phyloP scores from a whole-genome alignment of 2,888 invertebrate species.

The Ernsta delagoae region DNA sequence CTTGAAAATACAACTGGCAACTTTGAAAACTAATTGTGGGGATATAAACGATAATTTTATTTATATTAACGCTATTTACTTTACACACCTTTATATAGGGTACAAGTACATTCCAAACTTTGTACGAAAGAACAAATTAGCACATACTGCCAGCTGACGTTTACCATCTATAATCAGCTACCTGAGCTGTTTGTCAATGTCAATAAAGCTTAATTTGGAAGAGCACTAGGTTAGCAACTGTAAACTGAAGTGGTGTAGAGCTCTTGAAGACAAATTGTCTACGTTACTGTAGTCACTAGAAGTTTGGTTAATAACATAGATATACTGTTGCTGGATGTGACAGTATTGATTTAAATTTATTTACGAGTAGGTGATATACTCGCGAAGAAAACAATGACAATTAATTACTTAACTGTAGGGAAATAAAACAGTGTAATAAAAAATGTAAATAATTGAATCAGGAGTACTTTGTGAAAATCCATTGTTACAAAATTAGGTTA shows the following conservation, averaged over 20 bases:
- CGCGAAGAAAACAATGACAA: too few relatives aligned
- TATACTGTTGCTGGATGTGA: neutral
- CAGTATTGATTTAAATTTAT: neutral
- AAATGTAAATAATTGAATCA: too few relatives aligned
- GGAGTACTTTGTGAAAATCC: too few relatives aligned
- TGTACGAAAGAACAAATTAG: constrained; percentile 20
- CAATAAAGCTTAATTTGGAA: constrained; percentile 26
- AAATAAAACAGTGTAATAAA: too few relatives aligned
- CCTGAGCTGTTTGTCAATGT: neutral
- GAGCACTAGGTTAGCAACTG: constrained; percentile 10
- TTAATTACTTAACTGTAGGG: too few relatives aligned
- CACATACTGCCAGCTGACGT: constrained; percentile 2
- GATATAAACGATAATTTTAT: too few relatives aligned
- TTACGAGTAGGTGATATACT: too few relatives aligned
- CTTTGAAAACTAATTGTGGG: too few relatives aligned
- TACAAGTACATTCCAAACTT: neutral
- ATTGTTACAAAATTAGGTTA: too few relatives aligned
- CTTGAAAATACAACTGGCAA: too few relatives aligned
- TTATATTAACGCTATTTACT: too few relatives aligned
- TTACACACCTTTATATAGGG: neutral
- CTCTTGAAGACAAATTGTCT: constrained; percentile 28
- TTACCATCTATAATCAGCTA: neutral
- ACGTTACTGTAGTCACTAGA: constrained; percentile 21
- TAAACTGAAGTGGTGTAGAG: constrained; percentile 6
- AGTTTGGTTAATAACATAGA: constrained; percentile 20